These are phyloP conservation scores for Hycleus cichorii DNA, from an alignment of 1,140 invertebrate genomes.

Conservation along the genomic window DNA sequence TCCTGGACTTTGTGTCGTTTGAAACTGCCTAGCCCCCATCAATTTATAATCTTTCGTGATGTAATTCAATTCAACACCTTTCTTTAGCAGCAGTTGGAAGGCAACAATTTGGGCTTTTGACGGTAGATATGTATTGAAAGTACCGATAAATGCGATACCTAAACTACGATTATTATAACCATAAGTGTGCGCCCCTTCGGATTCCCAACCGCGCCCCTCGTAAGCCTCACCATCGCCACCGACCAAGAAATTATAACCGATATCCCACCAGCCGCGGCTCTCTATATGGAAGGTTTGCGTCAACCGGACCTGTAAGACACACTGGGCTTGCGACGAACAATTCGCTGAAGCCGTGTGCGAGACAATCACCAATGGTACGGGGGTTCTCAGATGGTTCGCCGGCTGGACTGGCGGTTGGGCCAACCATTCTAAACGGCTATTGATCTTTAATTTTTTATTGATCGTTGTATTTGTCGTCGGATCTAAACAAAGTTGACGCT, in stretches of 20 bases:
- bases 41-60: slow-evolving; percentile 32
- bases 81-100: slow-evolving; percentile 21
- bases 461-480: slow-evolving; percentile 5
- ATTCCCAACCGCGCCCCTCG: slow-evolving; percentile 54
- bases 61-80: slow-evolving; percentile 28
- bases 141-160: slow-evolving; percentile 62
- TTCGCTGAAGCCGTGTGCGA: slow-evolving; percentile 42
- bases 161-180: slow-evolving; percentile 55
- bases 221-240: slow-evolving; percentile 63
- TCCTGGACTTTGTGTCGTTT: slow-evolving; percentile 36
- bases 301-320: slow-evolving; percentile 38
- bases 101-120: slow-evolving; percentile 20
- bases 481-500: slow-evolving; percentile 15
- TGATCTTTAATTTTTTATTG: slow-evolving; percentile 18
- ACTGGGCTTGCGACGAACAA: slow-evolving; percentile 36
- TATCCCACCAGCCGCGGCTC: slow-evolving; percentile 51
- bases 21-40: slow-evolving; percentile 32
- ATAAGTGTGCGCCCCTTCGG: slow-evolving; percentile 46
- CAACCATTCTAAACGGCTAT: slow-evolving; percentile 46
- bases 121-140: slow-evolving; percentile 42
- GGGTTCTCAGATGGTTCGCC: slow-evolving; percentile 37
- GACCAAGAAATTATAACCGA: slow-evolving; percentile 66
- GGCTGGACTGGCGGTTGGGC: slow-evolving; percentile 48
- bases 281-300: slow-evolving; percentile 69
- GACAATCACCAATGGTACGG: slow-evolving; percentile 28